Evolutionary conservation across 2,113 vertebrate genomes (phyloP).

Genomic region (Lasiurus borealis): DNA sequence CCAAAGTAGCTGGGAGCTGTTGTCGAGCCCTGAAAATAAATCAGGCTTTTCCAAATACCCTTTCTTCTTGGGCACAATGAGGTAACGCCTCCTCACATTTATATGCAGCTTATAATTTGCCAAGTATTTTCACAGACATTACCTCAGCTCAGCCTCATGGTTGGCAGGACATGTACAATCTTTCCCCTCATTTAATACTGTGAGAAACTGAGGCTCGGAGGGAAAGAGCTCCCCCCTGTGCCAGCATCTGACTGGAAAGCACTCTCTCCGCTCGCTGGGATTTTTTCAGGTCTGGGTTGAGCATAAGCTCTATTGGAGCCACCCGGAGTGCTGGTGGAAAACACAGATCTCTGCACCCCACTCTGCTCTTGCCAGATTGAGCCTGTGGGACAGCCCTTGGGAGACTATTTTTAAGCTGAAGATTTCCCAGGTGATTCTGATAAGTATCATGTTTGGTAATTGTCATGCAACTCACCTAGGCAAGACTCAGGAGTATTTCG

Average conservation of each 20-base stretch:
- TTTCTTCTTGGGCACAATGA: not conserved
- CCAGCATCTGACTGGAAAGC: not conserved
- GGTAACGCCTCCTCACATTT: not conserved
- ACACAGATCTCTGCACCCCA: not conserved
- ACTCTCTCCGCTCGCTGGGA: not conserved
- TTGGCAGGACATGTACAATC: not conserved
- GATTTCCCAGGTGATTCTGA: not conserved
- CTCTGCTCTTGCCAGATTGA: not conserved
- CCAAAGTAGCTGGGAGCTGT: not conserved
- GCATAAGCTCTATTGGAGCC: not conserved
- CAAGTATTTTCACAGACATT: conserved; percentile 23
- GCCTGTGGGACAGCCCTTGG: not conserved
- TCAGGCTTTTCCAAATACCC: not conserved
- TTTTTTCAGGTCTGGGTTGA: not conserved
- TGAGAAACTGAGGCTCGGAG: conserved; percentile 38
- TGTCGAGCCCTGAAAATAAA: conserved; percentile 3
- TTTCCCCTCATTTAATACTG: not conserved
- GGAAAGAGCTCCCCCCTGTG: not conserved
- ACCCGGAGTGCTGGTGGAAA: not conserved
- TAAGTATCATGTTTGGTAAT: not conserved
- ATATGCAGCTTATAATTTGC: not conserved
- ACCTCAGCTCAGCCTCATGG: conserved; percentile 25
- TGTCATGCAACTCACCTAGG: not conserved
- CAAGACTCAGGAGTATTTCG: not conserved
- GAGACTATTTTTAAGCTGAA: not conserved